Evolutionary conservation across 2,797 vertebrate genomes (phyloP).

Genomic region (Fistularia commersonii): DNA sequence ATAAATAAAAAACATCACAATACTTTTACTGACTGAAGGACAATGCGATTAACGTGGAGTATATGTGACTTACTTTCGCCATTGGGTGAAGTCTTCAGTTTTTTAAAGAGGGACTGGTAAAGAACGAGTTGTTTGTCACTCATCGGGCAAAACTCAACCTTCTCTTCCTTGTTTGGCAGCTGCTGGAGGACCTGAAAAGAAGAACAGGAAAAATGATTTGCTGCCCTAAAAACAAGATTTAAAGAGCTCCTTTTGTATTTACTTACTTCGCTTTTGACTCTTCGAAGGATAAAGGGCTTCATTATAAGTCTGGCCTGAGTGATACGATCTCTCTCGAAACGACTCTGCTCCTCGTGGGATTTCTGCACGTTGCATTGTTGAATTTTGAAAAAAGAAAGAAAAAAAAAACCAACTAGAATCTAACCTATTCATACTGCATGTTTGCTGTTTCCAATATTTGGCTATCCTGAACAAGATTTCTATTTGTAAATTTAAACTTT

Average conservation of each 20-base stretch:
- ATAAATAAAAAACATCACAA: neutral
- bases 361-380: conserved; percentile 73
- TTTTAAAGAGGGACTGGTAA: conserved; percentile 81
- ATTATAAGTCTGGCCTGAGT: conserved; percentile 91
- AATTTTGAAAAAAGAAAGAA: neutral
- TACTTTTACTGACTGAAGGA: neutral
- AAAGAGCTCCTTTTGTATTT: neutral
- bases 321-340: conserved; percentile 90
- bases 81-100: conserved; percentile 76
- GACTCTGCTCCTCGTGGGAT: conserved; percentile 86
- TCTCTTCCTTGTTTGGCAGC: conserved; percentile 88
- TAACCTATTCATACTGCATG: neutral
- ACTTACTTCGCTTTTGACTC: conserved; percentile 91
- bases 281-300: conserved; percentile 95
- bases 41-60: neutral
- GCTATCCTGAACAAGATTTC: too few relatives aligned
- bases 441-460: neutral
- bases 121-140: conserved; percentile 86
- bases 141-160: conserved; percentile 85
- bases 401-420: neutral
- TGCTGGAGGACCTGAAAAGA: conserved; percentile 83
- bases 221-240: neutral
- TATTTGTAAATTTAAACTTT: neutral
- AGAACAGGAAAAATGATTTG: neutral
- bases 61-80: conserved; percentile 77